These are phyloP conservation scores for Melanophora roralis DNA, from an alignment of 2,888 invertebrate genomes.

Conservation along the genomic window DNA sequence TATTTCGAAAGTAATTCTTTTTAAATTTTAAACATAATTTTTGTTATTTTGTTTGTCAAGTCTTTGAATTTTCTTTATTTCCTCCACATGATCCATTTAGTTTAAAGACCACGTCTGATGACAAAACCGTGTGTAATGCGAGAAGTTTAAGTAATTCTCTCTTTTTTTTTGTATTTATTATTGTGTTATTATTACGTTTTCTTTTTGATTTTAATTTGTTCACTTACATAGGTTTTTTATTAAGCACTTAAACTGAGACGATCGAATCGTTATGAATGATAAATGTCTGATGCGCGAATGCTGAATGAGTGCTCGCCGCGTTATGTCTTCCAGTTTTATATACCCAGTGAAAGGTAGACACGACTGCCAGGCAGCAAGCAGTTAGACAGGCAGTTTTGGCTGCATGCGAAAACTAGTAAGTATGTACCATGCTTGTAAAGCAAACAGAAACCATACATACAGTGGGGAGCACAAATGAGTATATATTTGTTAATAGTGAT, in stretches of 20 bases:
- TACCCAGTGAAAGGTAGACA: constrained; percentile 76
- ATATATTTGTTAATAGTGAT: too few species aligned
- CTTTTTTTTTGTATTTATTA: constrained; percentile 2
- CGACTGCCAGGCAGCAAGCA: constrained; percentile 19
- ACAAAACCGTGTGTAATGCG: constrained; percentile 47
- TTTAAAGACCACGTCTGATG: constrained; percentile 54
- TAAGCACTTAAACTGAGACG: constrained; percentile 45
- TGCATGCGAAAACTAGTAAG: constrained; percentile 31
- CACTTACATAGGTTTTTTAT: background rate
- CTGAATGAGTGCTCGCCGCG: constrained; percentile 77
- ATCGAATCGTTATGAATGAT: constrained; percentile 66
- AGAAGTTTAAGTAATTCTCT: constrained; percentile 25
- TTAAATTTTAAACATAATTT: constrained; percentile 5
- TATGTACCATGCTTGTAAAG: too few species aligned
- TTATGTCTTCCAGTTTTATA: constrained; percentile 77
- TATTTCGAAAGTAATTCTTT: constrained; percentile 8
- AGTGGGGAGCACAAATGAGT: too few species aligned
- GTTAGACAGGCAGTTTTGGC: constrained; percentile 37
- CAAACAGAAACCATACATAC: too few species aligned
- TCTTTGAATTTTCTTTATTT: constrained; percentile 47
- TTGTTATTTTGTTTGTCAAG: constrained; percentile 21
- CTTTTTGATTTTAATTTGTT: constrained; percentile 3
- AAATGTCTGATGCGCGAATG: constrained; percentile 75
- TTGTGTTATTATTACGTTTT: constrained; percentile 32
- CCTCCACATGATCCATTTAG: constrained; percentile 59